A percentile compares a stretch with the other conserved stretches of the same genome.
Conservation (phyloP, 2,113 vertebrate species). For the Poeciliopsis prolifica region DNA sequence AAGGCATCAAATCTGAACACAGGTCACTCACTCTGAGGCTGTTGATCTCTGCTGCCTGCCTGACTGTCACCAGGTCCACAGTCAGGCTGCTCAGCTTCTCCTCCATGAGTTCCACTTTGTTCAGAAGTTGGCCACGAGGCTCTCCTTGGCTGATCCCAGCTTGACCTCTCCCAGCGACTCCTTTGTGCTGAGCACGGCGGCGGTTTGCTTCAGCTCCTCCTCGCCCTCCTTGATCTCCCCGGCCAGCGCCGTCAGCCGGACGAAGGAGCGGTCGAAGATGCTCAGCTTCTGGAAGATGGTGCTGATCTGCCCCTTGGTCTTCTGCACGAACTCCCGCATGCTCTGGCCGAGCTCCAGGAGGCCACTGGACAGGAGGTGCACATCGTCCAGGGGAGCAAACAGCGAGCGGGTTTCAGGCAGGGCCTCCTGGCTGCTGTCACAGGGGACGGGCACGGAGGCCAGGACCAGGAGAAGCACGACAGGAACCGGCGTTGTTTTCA, state of each 20-base stretch:
- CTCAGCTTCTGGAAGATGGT: slow-evolving; percentile 92
- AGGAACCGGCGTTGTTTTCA: slow-evolving; percentile 69
- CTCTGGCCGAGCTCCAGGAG: slow-evolving; percentile 92
- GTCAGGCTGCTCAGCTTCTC: slow-evolving; percentile 85
- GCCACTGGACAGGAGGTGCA: slow-evolving; percentile 88
- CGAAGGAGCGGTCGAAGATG: slow-evolving; percentile 88
- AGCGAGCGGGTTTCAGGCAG: slow-evolving; percentile 76
- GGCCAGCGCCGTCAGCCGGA: slow-evolving; percentile 86
- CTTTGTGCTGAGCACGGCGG: slow-evolving; percentile 83
- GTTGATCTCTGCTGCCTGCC: slow-evolving; percentile 83
- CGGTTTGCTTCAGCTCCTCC: slow-evolving; percentile 88
- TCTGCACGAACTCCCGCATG: slow-evolving; percentile 92
- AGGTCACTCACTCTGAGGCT: slow-evolving; percentile 86
- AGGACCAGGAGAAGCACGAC: slow-evolving; percentile 67
- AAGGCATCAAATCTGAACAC: neutral
- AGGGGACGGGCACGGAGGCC: slow-evolving; percentile 66
- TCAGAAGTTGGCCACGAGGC: slow-evolving; percentile 84
- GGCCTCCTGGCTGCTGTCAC: slow-evolving; percentile 45
- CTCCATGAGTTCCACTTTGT: slow-evolving; percentile 86
- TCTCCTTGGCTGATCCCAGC: no score
- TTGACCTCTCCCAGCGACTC: no score
- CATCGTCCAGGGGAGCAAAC: slow-evolving; percentile 90
- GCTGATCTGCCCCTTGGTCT: slow-evolving; percentile 91
- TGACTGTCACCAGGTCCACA: slow-evolving; percentile 65
- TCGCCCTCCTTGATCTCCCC: slow-evolving; percentile 92